Evolutionary conservation across 1,140 invertebrate species (phyloP).

Genomic region (Drosophila trapezifrons): DNA sequence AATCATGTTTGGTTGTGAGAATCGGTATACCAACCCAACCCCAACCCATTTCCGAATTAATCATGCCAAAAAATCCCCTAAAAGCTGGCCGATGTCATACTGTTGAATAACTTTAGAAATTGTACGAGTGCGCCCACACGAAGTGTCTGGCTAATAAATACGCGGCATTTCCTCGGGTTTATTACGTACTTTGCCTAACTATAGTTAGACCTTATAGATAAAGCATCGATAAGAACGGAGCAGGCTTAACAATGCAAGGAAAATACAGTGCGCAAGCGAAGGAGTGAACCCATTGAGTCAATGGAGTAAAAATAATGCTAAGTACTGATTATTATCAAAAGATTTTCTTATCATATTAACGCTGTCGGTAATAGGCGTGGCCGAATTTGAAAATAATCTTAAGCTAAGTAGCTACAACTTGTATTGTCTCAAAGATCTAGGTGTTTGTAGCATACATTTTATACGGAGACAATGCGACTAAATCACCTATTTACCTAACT

Average conservation of each 20-base stretch:
- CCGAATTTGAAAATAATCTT: not conserved
- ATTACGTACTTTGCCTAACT: slow-evolving; percentile 34
- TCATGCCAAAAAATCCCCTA: slow-evolving; percentile 33
- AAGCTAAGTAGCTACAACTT: too few relatives aligned
- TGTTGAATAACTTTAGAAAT: slow-evolving; percentile 11
- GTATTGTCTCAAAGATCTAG: too few relatives aligned
- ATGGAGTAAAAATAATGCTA: too few relatives aligned
- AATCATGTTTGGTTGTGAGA: slow-evolving; percentile 10
- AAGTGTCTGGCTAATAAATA: slow-evolving; percentile 25
- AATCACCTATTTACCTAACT: too few relatives aligned
- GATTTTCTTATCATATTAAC: not conserved
- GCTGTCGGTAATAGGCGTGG: not conserved
- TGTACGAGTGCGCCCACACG: slow-evolving; percentile 21
- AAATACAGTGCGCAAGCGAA: not conserved
- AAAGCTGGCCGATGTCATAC: slow-evolving; percentile 13
- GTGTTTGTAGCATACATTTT: not conserved
- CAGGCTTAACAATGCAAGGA: slow-evolving; percentile 31
- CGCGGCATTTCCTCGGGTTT: slow-evolving; percentile 16
- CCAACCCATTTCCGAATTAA: slow-evolving; percentile 14
- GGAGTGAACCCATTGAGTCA: not conserved
- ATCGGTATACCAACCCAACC: not conserved
- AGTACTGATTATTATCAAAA: not conserved
- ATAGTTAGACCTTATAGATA: slow-evolving; percentile 35
- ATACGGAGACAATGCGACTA: too few relatives aligned
- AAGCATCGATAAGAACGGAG: slow-evolving; percentile 32